Conservation (phyloP, 1,140 invertebrate species). For the Myzus persicae region DNA sequence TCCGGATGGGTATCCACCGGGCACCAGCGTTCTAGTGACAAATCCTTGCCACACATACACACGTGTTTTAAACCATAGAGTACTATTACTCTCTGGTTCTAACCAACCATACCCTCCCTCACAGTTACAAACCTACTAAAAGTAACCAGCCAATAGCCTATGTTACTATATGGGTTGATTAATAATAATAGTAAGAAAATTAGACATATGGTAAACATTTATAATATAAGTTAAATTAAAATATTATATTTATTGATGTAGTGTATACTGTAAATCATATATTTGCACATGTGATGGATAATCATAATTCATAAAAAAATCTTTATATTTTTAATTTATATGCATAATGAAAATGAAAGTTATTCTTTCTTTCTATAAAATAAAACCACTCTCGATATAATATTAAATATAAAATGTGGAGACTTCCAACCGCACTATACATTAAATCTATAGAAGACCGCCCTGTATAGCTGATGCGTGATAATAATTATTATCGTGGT, state of each 20-base stretch:
- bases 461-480: neutral
- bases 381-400: neutral
- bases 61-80: no score
- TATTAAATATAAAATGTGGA: neutral
- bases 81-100: no score
- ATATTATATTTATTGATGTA: neutral
- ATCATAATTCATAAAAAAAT: neutral
- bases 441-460: neutral
- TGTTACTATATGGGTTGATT: no score
- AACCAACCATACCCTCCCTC: no score
- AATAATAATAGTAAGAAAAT: no score
- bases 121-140: no score
- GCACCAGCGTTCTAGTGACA: no score
- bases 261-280: neutral
- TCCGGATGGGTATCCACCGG: no score
- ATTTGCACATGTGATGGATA: neutral
- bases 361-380: neutral
- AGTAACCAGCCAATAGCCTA: no score
- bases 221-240: neutral
- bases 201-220: neutral
- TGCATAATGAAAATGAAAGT: neutral
- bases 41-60: no score
- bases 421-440: neutral
- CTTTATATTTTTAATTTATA: neutral
- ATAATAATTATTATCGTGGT: conserved; percentile 13